phyloP scores from a whole-genome alignment of 1,140 invertebrate genomes.

The Hylyphantes graminicola region DNA sequence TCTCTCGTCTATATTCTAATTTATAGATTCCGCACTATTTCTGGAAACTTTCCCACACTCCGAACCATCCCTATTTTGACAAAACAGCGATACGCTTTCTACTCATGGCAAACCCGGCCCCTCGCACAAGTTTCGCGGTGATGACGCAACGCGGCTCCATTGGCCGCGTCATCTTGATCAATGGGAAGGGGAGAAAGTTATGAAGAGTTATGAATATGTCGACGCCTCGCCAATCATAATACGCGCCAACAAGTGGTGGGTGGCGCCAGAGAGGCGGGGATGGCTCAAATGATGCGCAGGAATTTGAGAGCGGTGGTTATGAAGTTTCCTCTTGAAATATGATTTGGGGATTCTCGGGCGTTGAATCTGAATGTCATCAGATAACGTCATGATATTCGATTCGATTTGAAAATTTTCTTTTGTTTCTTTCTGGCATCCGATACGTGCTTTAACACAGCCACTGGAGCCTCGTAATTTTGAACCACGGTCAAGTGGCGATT shows the following conservation, averaged over 20 bases:
- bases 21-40: too few species aligned
- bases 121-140: neutral
- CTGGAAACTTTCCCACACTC: too few species aligned
- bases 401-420: too few species aligned
- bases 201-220: conserved; percentile 58
- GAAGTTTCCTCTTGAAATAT: neutral
- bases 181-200: conserved; percentile 56
- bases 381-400: too few species aligned
- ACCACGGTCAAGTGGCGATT: too few species aligned
- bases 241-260: conserved; percentile 21
- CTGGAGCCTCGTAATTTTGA: too few species aligned
- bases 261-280: conserved; percentile 25
- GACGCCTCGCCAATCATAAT: conserved; percentile 57
- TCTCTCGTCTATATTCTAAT: too few species aligned
- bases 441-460: too few species aligned
- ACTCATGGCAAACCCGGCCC: neutral
- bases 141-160: conserved; percentile 42
- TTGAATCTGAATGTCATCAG: too few species aligned
- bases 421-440: too few species aligned
- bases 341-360: too few species aligned
- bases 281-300: neutral
- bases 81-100: conserved; percentile 16
- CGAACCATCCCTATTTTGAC: neutral
- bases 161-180: conserved; percentile 49
- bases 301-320: neutral